These are phyloP conservation scores for Quadroppia sp. DNA, from an alignment of 2,888 invertebrate genomes.

Conservation along the genomic window DNA sequence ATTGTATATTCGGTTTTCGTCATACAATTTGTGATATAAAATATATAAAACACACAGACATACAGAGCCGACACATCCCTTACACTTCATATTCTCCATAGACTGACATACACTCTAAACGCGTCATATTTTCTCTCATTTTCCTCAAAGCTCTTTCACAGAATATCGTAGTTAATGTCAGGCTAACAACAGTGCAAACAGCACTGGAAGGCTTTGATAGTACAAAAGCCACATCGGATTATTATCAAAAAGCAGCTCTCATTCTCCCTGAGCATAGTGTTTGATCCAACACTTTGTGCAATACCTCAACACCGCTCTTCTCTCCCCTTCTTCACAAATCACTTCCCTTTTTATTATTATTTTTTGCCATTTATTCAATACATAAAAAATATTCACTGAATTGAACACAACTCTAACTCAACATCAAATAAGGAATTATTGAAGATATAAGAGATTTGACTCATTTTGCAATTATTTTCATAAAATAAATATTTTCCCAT, in stretches of 20 bases:
- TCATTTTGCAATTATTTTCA: too few species aligned
- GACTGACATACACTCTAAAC: neutral
- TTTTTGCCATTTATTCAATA: too few species aligned
- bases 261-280: neutral
- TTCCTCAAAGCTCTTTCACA: neutral
- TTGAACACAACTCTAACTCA: too few species aligned
- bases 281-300: conserved; percentile 17
- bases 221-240: conserved; percentile 19
- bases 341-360: conserved; percentile 11
- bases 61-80: neutral
- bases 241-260: conserved; percentile 14
- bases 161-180: neutral
- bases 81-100: conserved; percentile 4
- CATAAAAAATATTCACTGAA: too few species aligned
- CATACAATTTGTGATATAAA: conserved; percentile 5
- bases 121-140: neutral
- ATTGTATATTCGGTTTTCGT: neutral
- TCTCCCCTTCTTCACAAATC: neutral
- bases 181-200: neutral
- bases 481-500: too few species aligned
- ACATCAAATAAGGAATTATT: too few species aligned
- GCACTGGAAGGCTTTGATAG: neutral
- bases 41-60: neutral
- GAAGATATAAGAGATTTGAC: too few species aligned
- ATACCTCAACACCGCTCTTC: conserved; percentile 23